phyloP scores from a whole-genome alignment of 2,888 invertebrate species.

The Catocala fraxini region DNA sequence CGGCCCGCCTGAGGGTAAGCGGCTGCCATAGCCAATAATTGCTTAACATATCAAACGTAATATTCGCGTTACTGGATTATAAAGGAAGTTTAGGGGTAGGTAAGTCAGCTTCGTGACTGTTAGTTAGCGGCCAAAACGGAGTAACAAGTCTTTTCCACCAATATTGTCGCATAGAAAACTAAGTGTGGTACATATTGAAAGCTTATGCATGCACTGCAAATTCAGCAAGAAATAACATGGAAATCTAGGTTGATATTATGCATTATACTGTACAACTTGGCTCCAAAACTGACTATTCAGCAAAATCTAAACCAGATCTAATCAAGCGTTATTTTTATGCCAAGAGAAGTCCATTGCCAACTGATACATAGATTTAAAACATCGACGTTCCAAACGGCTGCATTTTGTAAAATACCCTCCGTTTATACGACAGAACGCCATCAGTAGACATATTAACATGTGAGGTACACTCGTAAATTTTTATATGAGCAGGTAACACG shows the following conservation, averaged over 20 bases:
- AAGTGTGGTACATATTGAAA: too few species aligned
- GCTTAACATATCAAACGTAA: too few species aligned
- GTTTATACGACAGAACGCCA: constrained; percentile 37
- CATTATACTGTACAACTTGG: constrained; percentile 22
- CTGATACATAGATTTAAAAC: constrained; percentile 6
- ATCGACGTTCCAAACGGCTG: constrained; percentile 13
- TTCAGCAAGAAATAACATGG: not conserved
- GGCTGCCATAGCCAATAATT: too few species aligned
- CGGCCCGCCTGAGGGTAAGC: too few species aligned
- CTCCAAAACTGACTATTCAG: constrained; percentile 18
- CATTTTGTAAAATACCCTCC: constrained; percentile 30
- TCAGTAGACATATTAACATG: constrained; percentile 64
- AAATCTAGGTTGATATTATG: not conserved
- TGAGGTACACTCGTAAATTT: constrained; percentile 73
- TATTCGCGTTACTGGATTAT: too few species aligned
- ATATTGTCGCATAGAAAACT: too few species aligned
- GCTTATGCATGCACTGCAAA: not conserved
- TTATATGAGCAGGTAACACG: constrained; percentile 72
- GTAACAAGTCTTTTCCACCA: too few species aligned
- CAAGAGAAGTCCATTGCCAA: constrained; percentile 28
- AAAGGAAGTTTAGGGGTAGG: too few species aligned
- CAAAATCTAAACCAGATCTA: constrained; percentile 23
- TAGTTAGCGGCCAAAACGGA: too few species aligned
- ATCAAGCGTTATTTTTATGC: constrained; percentile 31
- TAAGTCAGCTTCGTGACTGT: too few species aligned